These are phyloP conservation scores for Xenotilapia leptura DNA, from an alignment of 2,113 vertebrate species.

Conservation along the genomic window DNA sequence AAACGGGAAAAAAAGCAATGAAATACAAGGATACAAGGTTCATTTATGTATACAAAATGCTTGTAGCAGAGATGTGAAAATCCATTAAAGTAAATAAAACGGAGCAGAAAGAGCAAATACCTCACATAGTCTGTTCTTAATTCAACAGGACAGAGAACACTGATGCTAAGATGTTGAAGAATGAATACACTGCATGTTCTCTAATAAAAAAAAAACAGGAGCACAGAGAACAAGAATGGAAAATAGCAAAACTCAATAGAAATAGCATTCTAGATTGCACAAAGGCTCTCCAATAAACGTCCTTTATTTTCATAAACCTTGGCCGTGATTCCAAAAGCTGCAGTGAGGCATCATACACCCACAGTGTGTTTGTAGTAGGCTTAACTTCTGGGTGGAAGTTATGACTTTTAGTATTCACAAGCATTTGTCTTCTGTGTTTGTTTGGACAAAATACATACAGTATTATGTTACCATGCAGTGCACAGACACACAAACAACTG, in stretches of 20 bases:
- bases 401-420: background rate
- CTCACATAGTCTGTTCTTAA: background rate
- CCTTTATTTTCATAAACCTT: conserved; percentile 26
- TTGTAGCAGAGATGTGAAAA: background rate
- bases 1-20: background rate
- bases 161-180: background rate
- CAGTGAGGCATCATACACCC: background rate
- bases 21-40: background rate
- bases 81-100: background rate
- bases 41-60: background rate
- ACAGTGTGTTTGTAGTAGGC: background rate
- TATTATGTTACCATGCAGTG: background rate
- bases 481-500: background rate
- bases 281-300: conserved; percentile 3
- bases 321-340: background rate
- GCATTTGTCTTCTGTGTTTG: background rate
- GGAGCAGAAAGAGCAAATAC: background rate
- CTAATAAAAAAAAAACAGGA: background rate
- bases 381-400: conserved; percentile 6
- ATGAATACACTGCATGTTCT: background rate
- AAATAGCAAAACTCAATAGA: conserved; percentile 21
- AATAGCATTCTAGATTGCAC: conserved; percentile 2
- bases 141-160: background rate
- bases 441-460: background rate
- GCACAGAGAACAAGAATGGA: background rate